Percentiles rank a stretch among this genome's conserved stretches.
phyloP scores from a whole-genome alignment of 92 coral and sea anemone genomes.

The Meandrina meandrites region DNA sequence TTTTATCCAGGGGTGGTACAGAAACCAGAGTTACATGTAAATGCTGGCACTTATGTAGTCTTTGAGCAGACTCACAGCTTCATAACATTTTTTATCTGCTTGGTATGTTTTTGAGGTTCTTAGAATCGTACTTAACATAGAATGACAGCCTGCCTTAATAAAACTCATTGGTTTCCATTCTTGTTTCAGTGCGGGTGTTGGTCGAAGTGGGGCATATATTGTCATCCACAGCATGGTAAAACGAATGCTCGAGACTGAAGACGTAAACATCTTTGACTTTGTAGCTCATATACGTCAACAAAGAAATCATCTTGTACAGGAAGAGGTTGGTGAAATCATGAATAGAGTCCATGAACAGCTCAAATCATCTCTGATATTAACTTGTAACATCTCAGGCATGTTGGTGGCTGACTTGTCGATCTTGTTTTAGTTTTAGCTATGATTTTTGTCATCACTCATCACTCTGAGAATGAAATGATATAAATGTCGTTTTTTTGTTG shows the following conservation, averaged over 20 bases:
- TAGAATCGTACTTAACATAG: no score
- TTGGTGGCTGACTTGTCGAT: no score
- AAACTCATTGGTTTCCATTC: not conserved
- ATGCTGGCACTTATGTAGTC: no score
- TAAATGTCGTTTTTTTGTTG: not conserved
- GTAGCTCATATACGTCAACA: slow-evolving; percentile 92
- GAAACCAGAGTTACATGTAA: no score
- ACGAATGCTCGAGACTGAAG: slow-evolving; percentile 75
- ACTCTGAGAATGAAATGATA: no score
- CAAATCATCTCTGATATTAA: no score
- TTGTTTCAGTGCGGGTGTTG: slow-evolving; percentile 95
- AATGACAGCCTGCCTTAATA: not conserved
- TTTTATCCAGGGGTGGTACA: no score
- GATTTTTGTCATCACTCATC: not conserved
- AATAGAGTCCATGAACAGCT: no score
- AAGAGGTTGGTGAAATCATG: slow-evolving; percentile 64
- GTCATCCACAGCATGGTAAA: slow-evolving; percentile 93
- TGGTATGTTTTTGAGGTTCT: no score
- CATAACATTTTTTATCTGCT: no score
- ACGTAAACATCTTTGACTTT: slow-evolving; percentile 82
- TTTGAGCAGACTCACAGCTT: no score
- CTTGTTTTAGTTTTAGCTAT: not conserved
- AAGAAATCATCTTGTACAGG: slow-evolving; percentile 88
- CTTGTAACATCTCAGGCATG: no score
- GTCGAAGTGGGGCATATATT: slow-evolving; percentile 95